A percentile compares a stretch with the other conserved stretches of the same genome.
These are phyloP conservation scores for Argyresthia albistria DNA, from an alignment of 2,888 invertebrate genomes.

Conservation along the genomic window DNA sequence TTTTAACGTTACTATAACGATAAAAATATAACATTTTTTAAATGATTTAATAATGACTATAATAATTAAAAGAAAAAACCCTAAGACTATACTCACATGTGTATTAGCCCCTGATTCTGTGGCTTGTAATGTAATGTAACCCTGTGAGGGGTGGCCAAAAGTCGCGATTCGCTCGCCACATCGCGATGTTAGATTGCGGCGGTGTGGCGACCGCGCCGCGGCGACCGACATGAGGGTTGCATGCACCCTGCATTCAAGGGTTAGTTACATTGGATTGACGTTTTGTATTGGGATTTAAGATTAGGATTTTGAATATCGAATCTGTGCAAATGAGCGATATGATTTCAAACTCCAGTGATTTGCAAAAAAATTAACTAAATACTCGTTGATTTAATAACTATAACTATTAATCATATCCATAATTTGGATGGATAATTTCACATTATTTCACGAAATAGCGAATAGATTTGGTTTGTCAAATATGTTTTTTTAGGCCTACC, in stretches of 20 bases:
- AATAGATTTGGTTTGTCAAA: too few relatives aligned
- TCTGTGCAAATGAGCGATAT: not conserved
- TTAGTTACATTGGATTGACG: constrained; percentile 22
- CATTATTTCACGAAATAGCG: too few relatives aligned
- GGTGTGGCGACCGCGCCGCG: not conserved
- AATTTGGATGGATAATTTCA: too few relatives aligned
- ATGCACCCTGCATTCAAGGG: constrained; percentile 23
- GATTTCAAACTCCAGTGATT: too few relatives aligned
- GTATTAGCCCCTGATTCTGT: not conserved
- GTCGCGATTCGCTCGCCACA: constrained; percentile 23
- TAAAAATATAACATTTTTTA: too few relatives aligned
- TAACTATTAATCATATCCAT: too few relatives aligned
- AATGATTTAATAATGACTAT: too few relatives aligned
- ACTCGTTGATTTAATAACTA: too few relatives aligned
- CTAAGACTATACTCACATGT: not conserved
- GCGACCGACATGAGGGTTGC: not conserved
- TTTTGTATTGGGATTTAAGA: constrained; percentile 6
- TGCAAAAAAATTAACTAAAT: too few relatives aligned
- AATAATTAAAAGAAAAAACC: not conserved
- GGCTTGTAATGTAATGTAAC: not conserved
- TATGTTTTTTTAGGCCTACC: too few relatives aligned
- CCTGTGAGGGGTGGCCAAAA: constrained; percentile 26
- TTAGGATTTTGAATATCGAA: not conserved
- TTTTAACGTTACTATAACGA: too few relatives aligned
- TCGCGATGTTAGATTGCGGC: constrained; percentile 20